Percentiles rank a stretch among this genome's conserved stretches.
Evolutionary conservation across 2,888 invertebrate species (phyloP).

Genomic region (Ectemnius lituratus): DNA sequence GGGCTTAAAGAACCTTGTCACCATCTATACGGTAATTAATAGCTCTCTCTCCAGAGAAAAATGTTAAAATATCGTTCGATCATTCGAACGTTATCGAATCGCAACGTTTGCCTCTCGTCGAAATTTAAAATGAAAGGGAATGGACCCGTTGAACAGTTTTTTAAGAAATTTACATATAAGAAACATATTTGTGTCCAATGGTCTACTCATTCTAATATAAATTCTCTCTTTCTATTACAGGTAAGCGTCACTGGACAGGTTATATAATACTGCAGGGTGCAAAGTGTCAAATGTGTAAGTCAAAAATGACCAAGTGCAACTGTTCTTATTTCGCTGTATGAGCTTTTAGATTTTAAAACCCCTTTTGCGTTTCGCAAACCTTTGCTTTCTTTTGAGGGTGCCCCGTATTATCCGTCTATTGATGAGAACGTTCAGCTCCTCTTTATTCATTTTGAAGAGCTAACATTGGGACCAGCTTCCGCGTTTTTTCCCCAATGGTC

Average conservation of each 20-base stretch:
- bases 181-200: neutral
- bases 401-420: too few species aligned
- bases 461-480: conserved; percentile 16
- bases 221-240: conserved; percentile 41
- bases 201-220: conserved; percentile 9
- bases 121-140: neutral
- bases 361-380: too few species aligned
- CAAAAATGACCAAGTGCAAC: too few species aligned
- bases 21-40: conserved; percentile 56
- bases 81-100: conserved; percentile 5
- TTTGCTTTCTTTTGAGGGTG: too few species aligned
- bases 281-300: too few species aligned
- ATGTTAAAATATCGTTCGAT: conserved; percentile 51
- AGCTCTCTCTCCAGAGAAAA: conserved; percentile 51
- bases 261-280: too few species aligned
- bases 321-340: too few species aligned
- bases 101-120: too few species aligned
- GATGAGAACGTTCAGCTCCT: too few species aligned
- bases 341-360: too few species aligned
- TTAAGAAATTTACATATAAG: too few species aligned
- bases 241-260: conserved; percentile 36
- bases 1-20: conserved; percentile 18
- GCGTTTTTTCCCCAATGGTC: conserved; percentile 46
- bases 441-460: neutral
- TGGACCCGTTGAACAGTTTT: neutral